A percentile compares a stretch with the other conserved stretches of the same genome.
These are phyloP conservation scores for Nasonia longicornis DNA, from an alignment of 1,140 invertebrate genomes.

Conservation along the genomic window DNA sequence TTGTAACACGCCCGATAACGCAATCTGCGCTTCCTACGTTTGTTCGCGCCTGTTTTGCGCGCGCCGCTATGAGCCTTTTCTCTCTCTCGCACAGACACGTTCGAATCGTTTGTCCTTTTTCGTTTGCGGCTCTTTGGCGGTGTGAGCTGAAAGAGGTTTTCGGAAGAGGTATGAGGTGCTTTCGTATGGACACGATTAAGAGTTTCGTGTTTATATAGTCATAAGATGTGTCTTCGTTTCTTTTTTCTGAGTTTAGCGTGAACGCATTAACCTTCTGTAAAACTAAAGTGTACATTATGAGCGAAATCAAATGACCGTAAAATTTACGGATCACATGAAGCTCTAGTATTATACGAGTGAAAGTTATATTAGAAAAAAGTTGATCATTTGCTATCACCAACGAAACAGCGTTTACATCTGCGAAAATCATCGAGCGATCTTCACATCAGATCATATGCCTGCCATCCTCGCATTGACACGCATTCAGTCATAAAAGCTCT, in stretches of 20 bases:
- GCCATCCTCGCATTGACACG: background rate
- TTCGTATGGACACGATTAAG: background rate
- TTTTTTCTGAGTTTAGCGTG: too few species aligned
- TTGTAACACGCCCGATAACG: conserved; percentile 40
- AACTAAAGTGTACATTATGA: too few species aligned
- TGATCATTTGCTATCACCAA: too few species aligned
- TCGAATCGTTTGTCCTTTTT: background rate
- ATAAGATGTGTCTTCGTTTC: background rate
- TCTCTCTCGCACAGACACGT: background rate
- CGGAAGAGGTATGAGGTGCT: too few species aligned
- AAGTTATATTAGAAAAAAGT: too few species aligned
- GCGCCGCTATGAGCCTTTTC: background rate
- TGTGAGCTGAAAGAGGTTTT: background rate
- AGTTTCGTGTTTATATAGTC: background rate
- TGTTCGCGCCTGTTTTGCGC: conserved; percentile 29
- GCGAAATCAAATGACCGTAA: too few species aligned
- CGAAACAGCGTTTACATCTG: background rate
- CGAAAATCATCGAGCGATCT: background rate
- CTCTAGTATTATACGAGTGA: too few species aligned
- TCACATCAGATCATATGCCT: background rate
- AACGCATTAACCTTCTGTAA: too few species aligned
- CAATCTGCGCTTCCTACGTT: conserved; percentile 37
- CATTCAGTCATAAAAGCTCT: background rate
- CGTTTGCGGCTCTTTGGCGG: background rate
- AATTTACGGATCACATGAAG: too few species aligned